phyloP scores from a whole-genome alignment of 2,113 vertebrate genomes.

The Cacatua alba region DNA sequence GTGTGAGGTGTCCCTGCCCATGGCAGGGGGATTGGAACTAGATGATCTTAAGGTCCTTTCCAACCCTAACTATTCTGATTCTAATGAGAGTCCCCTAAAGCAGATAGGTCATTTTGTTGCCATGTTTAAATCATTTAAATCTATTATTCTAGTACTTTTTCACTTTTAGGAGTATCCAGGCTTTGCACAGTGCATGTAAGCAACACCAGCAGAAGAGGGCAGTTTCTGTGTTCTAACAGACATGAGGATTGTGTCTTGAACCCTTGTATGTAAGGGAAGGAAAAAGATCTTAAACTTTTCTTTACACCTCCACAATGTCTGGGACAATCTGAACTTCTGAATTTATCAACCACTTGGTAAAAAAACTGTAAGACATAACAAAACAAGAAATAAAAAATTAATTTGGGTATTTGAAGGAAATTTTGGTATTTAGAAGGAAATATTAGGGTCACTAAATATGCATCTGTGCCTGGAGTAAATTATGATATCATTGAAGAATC shows the following conservation, averaged over 20 bases:
- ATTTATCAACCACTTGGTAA: not conserved
- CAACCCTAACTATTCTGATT: too few species aligned
- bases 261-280: not conserved
- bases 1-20: too few species aligned
- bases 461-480: not conserved
- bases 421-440: not conserved
- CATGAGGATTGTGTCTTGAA: not conserved
- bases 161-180: not conserved
- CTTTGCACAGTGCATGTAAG: rapidly evolving
- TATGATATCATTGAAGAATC: not conserved
- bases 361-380: not conserved
- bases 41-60: too few species aligned
- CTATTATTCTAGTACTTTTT: not conserved
- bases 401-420: not conserved
- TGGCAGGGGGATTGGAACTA: too few species aligned
- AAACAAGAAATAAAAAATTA: not conserved
- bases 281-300: not conserved
- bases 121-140: not conserved
- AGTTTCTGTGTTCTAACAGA: not conserved
- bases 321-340: not conserved
- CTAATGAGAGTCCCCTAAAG: not conserved
- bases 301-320: not conserved
- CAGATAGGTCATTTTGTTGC: not conserved
- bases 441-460: not conserved
- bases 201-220: not conserved